Evolutionary conservation across 2,888 invertebrate genomes (phyloP).

Genomic region (Herminia tarsipennalis): DNA sequence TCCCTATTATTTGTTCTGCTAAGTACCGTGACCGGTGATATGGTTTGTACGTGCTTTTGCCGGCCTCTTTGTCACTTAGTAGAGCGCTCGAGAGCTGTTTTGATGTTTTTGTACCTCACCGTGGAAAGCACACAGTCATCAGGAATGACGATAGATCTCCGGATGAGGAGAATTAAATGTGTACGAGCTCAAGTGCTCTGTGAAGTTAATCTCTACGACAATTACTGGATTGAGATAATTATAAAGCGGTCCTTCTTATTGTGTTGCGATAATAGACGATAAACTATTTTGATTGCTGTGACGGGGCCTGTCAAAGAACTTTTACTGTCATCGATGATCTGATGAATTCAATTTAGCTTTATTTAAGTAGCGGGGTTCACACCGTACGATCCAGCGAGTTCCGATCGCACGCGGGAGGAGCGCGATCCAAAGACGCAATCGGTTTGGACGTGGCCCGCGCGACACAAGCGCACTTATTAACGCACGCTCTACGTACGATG

Average conservation of each 20-base stretch:
- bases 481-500: too few relatives aligned
- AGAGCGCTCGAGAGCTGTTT: constrained; percentile 44
- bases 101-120: constrained; percentile 46
- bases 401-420: too few relatives aligned
- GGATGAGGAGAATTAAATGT: constrained; percentile 28
- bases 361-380: too few relatives aligned
- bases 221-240: neutral
- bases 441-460: too few relatives aligned
- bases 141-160: constrained; percentile 12
- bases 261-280: neutral
- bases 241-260: neutral
- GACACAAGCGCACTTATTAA: too few relatives aligned
- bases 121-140: constrained; percentile 22
- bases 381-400: too few relatives aligned
- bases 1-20: constrained; percentile 71
- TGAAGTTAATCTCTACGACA: constrained; percentile 9
- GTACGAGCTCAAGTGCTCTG: constrained; percentile 10
- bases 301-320: too few relatives aligned
- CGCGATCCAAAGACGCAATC: too few relatives aligned
- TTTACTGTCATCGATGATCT: too few relatives aligned
- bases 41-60: constrained; percentile 64
- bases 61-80: constrained; percentile 73
- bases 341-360: too few relatives aligned
- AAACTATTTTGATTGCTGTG: too few relatives aligned
- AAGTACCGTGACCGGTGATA: constrained; percentile 69